These are phyloP conservation scores for Tolypeutes matacus DNA, from an alignment of 2,797 vertebrate species.

Conservation along the genomic window DNA sequence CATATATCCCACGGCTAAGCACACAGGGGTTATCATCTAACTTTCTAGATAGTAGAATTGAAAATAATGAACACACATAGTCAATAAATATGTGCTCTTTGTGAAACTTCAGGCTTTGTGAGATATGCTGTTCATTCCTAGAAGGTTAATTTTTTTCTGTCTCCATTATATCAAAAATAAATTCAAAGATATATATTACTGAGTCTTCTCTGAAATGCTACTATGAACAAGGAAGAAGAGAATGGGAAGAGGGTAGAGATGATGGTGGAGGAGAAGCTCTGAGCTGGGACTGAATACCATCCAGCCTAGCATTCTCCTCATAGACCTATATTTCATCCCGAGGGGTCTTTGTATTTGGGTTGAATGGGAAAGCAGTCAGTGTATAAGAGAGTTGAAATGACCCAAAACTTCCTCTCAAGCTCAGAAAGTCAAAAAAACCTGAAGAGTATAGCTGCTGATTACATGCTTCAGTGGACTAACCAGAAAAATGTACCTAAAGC, in stretches of 20 bases:
- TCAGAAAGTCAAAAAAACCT: background rate
- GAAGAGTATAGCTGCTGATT: rapidly evolving
- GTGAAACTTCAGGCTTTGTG: background rate
- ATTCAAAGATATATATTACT: background rate
- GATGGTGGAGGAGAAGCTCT: background rate
- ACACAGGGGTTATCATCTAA: background rate
- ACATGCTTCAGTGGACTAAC: background rate
- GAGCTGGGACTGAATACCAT: background rate
- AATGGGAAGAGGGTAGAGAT: background rate
- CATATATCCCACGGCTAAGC: background rate
- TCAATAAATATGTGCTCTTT: too few species aligned
- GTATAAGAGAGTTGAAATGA: background rate
- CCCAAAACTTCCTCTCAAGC: background rate
- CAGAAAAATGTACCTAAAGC: background rate
- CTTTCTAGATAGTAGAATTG: background rate
- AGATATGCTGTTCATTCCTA: too few species aligned
- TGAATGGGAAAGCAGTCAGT: too few species aligned
- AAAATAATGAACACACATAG: background rate
- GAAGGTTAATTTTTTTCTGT: background rate
- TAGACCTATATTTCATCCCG: background rate
- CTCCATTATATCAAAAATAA: background rate
- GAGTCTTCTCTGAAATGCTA: background rate
- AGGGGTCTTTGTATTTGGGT: rapidly evolving
- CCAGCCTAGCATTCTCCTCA: rapidly evolving
- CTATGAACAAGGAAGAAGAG: background rate